These are phyloP conservation scores for Metacarcinus magister DNA, from an alignment of 2,888 invertebrate species.

Conservation along the genomic window DNA sequence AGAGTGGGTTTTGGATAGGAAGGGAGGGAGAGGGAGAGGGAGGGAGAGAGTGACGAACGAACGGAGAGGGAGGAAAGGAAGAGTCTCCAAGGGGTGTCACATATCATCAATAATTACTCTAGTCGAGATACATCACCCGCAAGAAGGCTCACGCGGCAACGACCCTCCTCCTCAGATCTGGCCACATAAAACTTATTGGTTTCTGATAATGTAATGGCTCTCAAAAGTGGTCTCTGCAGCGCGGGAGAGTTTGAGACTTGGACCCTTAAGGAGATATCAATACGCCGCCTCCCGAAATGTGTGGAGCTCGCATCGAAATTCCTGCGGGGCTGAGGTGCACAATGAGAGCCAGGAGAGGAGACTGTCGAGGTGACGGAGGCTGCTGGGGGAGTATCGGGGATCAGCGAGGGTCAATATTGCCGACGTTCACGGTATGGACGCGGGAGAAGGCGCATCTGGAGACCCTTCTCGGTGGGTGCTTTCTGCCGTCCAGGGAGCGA, in stretches of 20 bases:
- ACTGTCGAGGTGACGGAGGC: constrained; percentile 21
- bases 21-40: background rate
- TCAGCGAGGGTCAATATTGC: constrained; percentile 56
- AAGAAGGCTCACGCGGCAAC: constrained; percentile 33
- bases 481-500: background rate
- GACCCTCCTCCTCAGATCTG: constrained; percentile 58
- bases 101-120: constrained; percentile 59
- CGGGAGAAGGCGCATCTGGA: background rate
- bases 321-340: background rate
- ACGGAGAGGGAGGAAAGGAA: background rate
- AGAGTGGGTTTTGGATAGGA: background rate
- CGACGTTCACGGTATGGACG: constrained; percentile 35
- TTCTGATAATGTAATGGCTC: constrained; percentile 75
- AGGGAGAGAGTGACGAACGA: background rate
- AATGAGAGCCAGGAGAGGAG: background rate
- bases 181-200: constrained; percentile 63
- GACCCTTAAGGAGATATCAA: constrained; percentile 21
- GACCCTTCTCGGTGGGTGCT: background rate
- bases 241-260: background rate
- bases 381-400: constrained; percentile 30
- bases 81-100: background rate
- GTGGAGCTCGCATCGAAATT: constrained; percentile 48
- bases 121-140: constrained; percentile 50
- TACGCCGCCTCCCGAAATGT: background rate
- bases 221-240: constrained; percentile 27